phyloP scores from a whole-genome alignment of 2,888 invertebrate species.

The Drosophila suboccidentalis region DNA sequence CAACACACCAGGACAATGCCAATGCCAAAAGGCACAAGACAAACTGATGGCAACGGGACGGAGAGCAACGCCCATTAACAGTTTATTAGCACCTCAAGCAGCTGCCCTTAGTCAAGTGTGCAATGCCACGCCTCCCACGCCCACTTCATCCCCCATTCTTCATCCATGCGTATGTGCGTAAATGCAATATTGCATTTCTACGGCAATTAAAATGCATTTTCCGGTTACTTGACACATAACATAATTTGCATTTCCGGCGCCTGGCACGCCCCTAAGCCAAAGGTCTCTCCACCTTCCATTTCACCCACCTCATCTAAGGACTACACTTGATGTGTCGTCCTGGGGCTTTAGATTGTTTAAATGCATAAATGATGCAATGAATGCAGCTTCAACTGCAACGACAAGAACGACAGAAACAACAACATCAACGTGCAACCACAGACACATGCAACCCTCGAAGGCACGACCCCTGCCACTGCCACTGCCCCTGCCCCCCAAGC shows the following conservation, averaged over 20 bases:
- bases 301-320: neutral
- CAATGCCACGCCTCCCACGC: constrained; percentile 27
- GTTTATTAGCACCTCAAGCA: constrained; percentile 65
- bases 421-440: constrained; percentile 51
- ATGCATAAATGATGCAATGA: constrained; percentile 71
- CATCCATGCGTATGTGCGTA: constrained; percentile 20
- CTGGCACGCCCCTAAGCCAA: constrained; percentile 23
- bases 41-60: neutral
- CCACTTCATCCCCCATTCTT: neutral
- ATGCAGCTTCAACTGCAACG: constrained; percentile 36
- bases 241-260: constrained; percentile 84
- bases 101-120: constrained; percentile 18
- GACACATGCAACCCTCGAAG: constrained; percentile 66
- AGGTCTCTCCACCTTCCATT: neutral
- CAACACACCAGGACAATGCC: neutral
- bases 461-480: constrained; percentile 1
- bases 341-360: constrained; percentile 66
- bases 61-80: constrained; percentile 49
- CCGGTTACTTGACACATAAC: constrained; percentile 85
- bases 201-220: constrained; percentile 85
- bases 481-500: too few relatives aligned
- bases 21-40: neutral
- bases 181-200: constrained; percentile 77
- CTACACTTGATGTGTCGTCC: constrained; percentile 35
- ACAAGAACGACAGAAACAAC: constrained; percentile 17